Percentiles rank a stretch among this genome's conserved stretches.
These are phyloP conservation scores for Lochmaea crataegi DNA, from an alignment of 2,888 invertebrate species.

Conservation along the genomic window DNA sequence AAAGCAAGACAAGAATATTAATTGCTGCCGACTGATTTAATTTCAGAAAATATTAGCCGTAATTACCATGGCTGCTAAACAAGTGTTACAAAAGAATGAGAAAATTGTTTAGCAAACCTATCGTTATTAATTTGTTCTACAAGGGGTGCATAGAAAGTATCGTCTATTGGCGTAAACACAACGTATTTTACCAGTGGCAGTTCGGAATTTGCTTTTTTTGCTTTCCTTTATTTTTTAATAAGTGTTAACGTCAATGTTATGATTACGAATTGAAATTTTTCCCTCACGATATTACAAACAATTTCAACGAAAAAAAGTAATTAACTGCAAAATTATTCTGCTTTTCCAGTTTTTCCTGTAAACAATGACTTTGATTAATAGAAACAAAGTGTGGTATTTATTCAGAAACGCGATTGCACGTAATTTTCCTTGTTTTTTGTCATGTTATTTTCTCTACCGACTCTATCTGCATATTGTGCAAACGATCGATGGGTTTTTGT, in stretches of 20 bases:
- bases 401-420: slow-evolving; percentile 37
- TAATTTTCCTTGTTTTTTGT: slow-evolving; percentile 36
- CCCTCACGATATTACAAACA: slow-evolving; percentile 17
- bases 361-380: slow-evolving; percentile 48
- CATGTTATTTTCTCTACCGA: slow-evolving; percentile 23
- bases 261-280: background rate
- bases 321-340: slow-evolving; percentile 40
- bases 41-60: slow-evolving; percentile 14
- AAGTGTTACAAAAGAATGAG: background rate
- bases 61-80: slow-evolving; percentile 16
- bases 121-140: background rate
- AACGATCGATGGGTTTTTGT: slow-evolving; percentile 41
- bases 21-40: slow-evolving; percentile 14
- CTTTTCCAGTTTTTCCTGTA: slow-evolving; percentile 32
- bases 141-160: background rate
- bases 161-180: background rate
- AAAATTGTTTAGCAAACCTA: background rate
- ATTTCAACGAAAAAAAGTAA: slow-evolving; percentile 37
- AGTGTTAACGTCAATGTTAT: no score
- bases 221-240: no score
- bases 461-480: slow-evolving; percentile 41
- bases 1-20: slow-evolving; percentile 14
- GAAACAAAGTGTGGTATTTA: slow-evolving; percentile 46
- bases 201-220: no score
- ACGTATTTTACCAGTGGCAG: no score